These are phyloP conservation scores for Pocillopora damicornis DNA, from an alignment of 64 coral and sea anemone species.

Conservation along the genomic window DNA sequence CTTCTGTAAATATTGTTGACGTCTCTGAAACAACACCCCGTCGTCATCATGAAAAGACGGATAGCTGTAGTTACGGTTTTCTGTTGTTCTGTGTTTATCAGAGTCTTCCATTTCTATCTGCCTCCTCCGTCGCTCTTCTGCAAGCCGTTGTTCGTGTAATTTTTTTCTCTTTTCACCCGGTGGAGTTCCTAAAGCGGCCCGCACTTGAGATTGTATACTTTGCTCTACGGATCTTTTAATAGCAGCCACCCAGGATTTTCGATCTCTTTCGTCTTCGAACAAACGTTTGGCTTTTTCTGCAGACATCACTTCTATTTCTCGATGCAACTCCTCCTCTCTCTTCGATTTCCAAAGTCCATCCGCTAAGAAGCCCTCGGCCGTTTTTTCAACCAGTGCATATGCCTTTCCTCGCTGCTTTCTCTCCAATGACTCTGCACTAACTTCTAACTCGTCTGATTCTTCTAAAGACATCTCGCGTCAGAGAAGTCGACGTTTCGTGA, in stretches of 20 bases:
- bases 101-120: slow-evolving; percentile 31
- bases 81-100: slow-evolving; percentile 15
- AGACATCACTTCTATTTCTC: slow-evolving; percentile 65
- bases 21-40: slow-evolving; percentile 32
- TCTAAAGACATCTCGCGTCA: slow-evolving; percentile 9
- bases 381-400: slow-evolving; percentile 11
- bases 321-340: slow-evolving; percentile 35
- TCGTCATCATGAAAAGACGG: slow-evolving; percentile 40
- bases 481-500: not conserved
- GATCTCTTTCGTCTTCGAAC: slow-evolving; percentile 70
- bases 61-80: slow-evolving; percentile 31
- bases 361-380: slow-evolving; percentile 9
- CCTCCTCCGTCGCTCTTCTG: slow-evolving; percentile 48
- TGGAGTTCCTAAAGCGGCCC: slow-evolving; percentile 67
- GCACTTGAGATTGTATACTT: slow-evolving; percentile 74
- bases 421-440: not conserved
- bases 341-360: slow-evolving; percentile 42
- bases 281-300: slow-evolving; percentile 80
- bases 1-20: slow-evolving; percentile 64
- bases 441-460: not conserved
- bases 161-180: slow-evolving; percentile 64
- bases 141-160: slow-evolving; percentile 47
- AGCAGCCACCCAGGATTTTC: slow-evolving; percentile 59
- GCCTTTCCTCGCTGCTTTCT: not conserved
- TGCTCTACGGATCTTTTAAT: slow-evolving; percentile 83